Evolutionary conservation across 35 echinoderm and acorn worm genomes (phyloP), one percentile per base, ranked within the genome.

Genomic region (Heliocidaris tuberculata): DNA sequence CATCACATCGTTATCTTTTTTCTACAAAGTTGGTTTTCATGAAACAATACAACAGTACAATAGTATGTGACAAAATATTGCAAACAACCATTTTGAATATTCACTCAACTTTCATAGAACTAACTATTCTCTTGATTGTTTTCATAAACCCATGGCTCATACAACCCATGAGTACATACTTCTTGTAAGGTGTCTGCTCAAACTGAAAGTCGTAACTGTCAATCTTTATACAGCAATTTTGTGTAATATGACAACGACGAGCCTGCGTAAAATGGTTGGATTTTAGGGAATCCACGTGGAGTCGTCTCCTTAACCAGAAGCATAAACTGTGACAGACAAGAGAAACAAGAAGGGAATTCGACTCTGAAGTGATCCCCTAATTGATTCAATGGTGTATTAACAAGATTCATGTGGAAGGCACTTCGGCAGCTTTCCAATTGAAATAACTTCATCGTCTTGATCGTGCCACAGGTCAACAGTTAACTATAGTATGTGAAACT

Each of bases 361-460:
- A 78, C 27, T 78, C 65, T 78, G 8, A 78, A 78, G 4, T 78
- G 65, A 78, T 78, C 21, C 65, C 65, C 17, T 56, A 56, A 56
- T 56, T 9, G 11, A 56, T 56, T 78, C 65, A 21, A 78, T 78
- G 7, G 27, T 24, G 27, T 78, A 78, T 78, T 78, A n/a, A 78
- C 27, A 78, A n/a, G 27, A 78, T 78, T 78, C 65, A 78, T 7
- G 8, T 78, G 65, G 65, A 27, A 78, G 17, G 65, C 3, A 78
- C 27, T 78, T 78, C 65, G 65, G 65, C 65, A 78, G 65, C 65
- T 78, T 78, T 78, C 65, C 65, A 78, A 78, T 19, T 21, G 65
- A 78, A 78, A 78, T 78, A n/a, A 78, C 65, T 78, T 78, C 65
- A 78, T 78, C 65, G 27, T 78, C 65, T 78, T 78, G 65, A 78